Percentiles rank a stretch among this genome's conserved stretches.
Conservation (phyloP, 2,797 vertebrate genomes). For the Thalassophryne amazonica region DNA sequence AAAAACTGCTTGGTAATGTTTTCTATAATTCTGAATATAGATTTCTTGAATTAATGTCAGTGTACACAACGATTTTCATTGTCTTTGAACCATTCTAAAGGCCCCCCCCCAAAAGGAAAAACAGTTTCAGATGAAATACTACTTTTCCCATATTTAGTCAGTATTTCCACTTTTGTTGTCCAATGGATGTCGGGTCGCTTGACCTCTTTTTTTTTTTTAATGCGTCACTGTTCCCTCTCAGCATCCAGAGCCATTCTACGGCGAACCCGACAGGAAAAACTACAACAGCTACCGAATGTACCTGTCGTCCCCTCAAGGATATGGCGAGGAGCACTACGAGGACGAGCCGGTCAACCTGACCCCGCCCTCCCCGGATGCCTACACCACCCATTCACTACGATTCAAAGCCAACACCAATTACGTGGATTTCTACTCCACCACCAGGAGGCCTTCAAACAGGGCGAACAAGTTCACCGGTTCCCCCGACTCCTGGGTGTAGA, state of each 20-base stretch:
- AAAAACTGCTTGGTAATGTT: too few species aligned
- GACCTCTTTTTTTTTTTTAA: too few species aligned
- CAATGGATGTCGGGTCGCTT: too few species aligned
- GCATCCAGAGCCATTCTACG: constrained; percentile 91
- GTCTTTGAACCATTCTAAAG: too few species aligned
- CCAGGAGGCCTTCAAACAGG: constrained; percentile 89
- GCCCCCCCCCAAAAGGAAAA: too few species aligned
- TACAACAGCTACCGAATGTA: constrained; percentile 92
- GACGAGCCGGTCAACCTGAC: constrained; percentile 88
- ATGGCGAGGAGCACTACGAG: constrained; percentile 89
- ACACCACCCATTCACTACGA: constrained; percentile 84
- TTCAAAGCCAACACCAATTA: constrained; percentile 95
- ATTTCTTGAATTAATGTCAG: too few species aligned
- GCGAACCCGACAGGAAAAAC: constrained; percentile 88
- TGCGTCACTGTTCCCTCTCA: constrained; percentile 35
- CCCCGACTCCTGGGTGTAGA: constrained; percentile 97
- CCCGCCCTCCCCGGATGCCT: constrained; percentile 84
- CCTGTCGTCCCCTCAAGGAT: constrained; percentile 92
- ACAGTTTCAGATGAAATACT: too few species aligned
- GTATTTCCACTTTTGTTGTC: too few species aligned
- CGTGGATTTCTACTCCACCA: constrained; percentile 98
- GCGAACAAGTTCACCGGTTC: constrained; percentile 95
- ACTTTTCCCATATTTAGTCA: too few species aligned
- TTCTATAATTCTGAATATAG: too few species aligned
- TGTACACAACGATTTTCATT: too few species aligned